Conservation (phyloP, 2,113 vertebrate genomes). For the Proteles cristata region DNA sequence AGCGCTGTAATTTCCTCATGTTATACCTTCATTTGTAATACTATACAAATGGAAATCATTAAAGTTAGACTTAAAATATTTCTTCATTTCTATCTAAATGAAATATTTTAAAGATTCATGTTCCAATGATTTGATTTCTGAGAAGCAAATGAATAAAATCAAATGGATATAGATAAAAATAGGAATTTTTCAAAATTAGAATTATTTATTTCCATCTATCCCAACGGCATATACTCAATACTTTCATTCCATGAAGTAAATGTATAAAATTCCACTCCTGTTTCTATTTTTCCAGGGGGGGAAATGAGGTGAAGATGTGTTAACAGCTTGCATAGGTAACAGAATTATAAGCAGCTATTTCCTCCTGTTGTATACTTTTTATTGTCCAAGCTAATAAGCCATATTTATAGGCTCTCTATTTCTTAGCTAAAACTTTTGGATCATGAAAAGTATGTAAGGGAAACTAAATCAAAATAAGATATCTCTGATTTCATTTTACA, state of each 20-base stretch:
- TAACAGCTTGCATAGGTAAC: neutral
- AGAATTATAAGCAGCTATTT: neutral
- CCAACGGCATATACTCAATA: neutral
- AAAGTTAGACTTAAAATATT: neutral
- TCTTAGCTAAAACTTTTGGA: neutral
- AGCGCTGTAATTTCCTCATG: neutral
- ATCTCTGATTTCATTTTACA: neutral
- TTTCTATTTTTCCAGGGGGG: neutral
- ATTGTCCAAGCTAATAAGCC: neutral
- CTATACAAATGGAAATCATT: neutral
- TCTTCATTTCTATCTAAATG: neutral
- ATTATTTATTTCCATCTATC: neutral
- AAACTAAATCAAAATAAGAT: conserved; percentile 29
- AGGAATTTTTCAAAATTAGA: conserved; percentile 1
- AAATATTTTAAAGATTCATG: conserved; percentile 6
- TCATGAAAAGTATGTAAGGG: neutral
- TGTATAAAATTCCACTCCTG: neutral
- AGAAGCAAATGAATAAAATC: conserved; percentile 7
- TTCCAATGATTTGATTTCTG: neutral
- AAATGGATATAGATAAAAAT: conserved; percentile 10
- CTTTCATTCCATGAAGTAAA: neutral
- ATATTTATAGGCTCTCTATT: neutral
- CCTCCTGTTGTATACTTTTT: neutral
- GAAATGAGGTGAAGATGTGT: neutral
- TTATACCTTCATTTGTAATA: neutral